These are phyloP conservation scores for Melopsittacus undulatus DNA, from an alignment of 2,797 vertebrate species.

Conservation along the genomic window DNA sequence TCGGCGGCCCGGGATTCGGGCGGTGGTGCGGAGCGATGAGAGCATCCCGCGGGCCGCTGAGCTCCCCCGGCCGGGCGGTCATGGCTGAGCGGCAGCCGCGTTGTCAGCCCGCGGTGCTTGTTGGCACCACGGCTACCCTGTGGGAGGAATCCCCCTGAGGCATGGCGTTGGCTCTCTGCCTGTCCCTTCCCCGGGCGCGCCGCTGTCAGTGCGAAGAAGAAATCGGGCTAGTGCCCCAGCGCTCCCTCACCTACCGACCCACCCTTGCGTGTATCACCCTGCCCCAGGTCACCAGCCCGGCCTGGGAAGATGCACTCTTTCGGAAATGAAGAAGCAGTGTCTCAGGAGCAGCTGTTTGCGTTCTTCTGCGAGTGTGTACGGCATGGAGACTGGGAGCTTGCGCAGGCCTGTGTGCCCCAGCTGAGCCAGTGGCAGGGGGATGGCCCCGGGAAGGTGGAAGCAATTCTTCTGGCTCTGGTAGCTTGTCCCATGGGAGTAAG, in stretches of 20 bases:
- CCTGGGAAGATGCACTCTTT: conserved; percentile 82
- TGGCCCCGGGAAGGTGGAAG: conserved; percentile 71
- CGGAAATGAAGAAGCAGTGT: conserved; percentile 84
- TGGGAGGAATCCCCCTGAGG: not conserved
- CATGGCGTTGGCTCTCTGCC: too few relatives aligned
- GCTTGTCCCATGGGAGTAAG: conserved; percentile 80
- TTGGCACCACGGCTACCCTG: too few relatives aligned
- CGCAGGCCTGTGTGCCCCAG: conserved; percentile 87
- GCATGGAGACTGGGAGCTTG: conserved; percentile 90
- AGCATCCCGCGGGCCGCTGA: not conserved
- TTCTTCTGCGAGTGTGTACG: conserved; percentile 88
- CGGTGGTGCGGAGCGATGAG: not conserved
- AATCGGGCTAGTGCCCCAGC: not conserved
- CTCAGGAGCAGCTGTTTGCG: conserved; percentile 83
- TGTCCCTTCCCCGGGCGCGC: too few relatives aligned
- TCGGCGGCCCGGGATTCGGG: too few relatives aligned
- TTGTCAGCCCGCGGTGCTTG: not conserved
- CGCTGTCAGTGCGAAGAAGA: not conserved
- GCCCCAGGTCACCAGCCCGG: not conserved
- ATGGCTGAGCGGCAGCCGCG: not conserved
- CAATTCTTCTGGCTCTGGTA: conserved; percentile 84
- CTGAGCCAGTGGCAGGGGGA: conserved; percentile 76
- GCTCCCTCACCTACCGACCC: not conserved
- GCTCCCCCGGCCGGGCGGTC: not conserved
- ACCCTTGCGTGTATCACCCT: not conserved